Conservation (phyloP, 2,888 invertebrate genomes). For the Frankliniella intonsa region DNA sequence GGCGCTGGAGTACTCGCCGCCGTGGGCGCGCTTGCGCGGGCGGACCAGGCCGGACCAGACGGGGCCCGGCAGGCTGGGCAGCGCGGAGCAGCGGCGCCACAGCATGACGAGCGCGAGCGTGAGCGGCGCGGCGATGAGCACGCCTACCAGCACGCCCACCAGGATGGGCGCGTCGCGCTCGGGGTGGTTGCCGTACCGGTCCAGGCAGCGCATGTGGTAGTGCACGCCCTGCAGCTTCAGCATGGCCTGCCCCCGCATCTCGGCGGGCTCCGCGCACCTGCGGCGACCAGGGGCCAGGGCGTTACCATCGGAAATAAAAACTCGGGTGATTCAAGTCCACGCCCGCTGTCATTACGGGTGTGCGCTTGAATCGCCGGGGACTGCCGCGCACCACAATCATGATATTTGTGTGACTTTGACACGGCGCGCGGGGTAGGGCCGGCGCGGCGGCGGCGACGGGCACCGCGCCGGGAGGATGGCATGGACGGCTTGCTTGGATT, state of each 20-base stretch:
- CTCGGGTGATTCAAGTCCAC: too few species aligned
- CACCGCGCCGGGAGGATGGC: too few species aligned
- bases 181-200: slow-evolving; percentile 59
- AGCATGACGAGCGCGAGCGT: slow-evolving; percentile 56
- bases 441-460: too few species aligned
- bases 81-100: slow-evolving; percentile 62
- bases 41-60: not conserved
- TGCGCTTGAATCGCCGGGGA: too few species aligned
- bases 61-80: slow-evolving; percentile 51
- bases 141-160: slow-evolving; percentile 61
- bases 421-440: too few species aligned
- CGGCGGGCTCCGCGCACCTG: slow-evolving; percentile 63
- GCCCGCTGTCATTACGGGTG: too few species aligned
- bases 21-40: slow-evolving; percentile 42
- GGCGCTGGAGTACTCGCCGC: slow-evolving; percentile 58
- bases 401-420: too few species aligned
- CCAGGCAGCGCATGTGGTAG: slow-evolving; percentile 61
- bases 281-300: slow-evolving; percentile 35
- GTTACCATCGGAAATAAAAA: too few species aligned
- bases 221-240: slow-evolving; percentile 54
- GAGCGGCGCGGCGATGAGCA: slow-evolving; percentile 63
- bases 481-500: not conserved
- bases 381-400: too few species aligned
- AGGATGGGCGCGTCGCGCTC: slow-evolving; percentile 65
- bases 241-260: slow-evolving; percentile 58